phyloP scores from a whole-genome alignment of 2,797 vertebrate genomes.

The Euphonia xanthogaster region DNA sequence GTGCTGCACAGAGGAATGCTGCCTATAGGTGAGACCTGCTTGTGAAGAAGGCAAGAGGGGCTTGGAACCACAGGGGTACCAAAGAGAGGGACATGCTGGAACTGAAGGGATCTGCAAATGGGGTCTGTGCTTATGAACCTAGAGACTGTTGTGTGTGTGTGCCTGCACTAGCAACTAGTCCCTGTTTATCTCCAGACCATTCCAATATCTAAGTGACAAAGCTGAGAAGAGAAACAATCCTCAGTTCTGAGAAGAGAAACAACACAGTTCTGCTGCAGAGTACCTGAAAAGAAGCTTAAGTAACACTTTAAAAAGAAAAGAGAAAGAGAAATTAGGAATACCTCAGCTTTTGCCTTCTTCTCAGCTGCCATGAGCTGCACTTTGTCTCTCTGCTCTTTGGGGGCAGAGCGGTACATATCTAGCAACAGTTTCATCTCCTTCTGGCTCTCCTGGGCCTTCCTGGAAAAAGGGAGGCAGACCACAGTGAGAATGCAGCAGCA shows the following conservation, averaged over 20 bases:
- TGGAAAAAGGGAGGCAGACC: conserved; percentile 34
- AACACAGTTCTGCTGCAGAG: neutral
- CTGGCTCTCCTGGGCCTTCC: conserved; percentile 96
- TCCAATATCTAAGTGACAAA: neutral
- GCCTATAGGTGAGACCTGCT: neutral
- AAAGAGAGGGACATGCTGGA: neutral
- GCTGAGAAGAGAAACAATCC: neutral
- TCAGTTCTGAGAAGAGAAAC: neutral
- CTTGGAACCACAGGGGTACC: neutral
- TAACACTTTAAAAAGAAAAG: neutral
- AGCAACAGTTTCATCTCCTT: conserved; percentile 96
- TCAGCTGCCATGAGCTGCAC: conserved; percentile 98
- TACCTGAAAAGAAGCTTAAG: neutral
- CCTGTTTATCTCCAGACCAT: neutral
- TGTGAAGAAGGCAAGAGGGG: neutral
- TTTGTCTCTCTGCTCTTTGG: conserved; percentile 97
- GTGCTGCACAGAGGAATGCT: neutral
- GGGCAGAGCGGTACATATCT: conserved; percentile 97
- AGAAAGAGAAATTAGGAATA: conserved; percentile 32
- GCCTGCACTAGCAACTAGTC: neutral
- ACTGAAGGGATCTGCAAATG: neutral
- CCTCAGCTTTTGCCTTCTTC: conserved; percentile 91
- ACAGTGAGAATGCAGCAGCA: neutral
- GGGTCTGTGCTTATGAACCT: neutral
- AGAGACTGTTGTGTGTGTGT: accelerated